These are phyloP conservation scores for Lemur catta DNA, from an alignment of 2,797 vertebrate genomes.

Conservation along the genomic window DNA sequence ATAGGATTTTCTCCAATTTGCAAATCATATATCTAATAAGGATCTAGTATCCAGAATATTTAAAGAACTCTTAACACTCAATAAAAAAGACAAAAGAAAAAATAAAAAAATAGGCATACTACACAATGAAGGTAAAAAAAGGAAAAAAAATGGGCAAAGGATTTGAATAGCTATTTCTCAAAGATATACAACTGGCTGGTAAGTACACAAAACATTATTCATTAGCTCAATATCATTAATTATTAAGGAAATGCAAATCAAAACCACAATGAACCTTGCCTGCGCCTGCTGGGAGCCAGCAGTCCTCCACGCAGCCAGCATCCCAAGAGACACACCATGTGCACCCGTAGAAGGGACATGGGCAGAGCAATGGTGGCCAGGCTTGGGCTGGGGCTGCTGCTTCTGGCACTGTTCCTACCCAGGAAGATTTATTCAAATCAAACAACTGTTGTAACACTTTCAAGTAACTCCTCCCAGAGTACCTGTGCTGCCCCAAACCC, in stretches of 20 bases:
- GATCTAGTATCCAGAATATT: neutral
- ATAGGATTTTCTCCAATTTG: neutral
- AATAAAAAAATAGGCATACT: neutral
- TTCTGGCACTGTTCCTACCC: no score
- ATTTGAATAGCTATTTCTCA: conserved; percentile 7
- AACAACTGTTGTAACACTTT: no score
- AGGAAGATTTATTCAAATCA: no score
- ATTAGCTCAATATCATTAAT: neutral
- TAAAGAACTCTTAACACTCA: neutral
- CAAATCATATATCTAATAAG: neutral
- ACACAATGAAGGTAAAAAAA: neutral
- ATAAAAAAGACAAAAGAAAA: neutral
- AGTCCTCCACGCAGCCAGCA: no score
- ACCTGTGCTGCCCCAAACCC: no score
- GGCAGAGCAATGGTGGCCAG: no score
- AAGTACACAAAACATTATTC: conserved; percentile 19
- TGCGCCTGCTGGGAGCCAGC: no score
- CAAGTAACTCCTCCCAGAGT: no score
- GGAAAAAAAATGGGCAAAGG: neutral
- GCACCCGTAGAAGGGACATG: no score
- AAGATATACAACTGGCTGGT: neutral
- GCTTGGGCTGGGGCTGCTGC: no score
- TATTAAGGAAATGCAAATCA: neutral
- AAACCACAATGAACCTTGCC: neutral
- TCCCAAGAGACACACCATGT: no score